These are phyloP conservation scores for Oostethus manadensis DNA, from an alignment of 2,113 vertebrate species.

Conservation along the genomic window DNA sequence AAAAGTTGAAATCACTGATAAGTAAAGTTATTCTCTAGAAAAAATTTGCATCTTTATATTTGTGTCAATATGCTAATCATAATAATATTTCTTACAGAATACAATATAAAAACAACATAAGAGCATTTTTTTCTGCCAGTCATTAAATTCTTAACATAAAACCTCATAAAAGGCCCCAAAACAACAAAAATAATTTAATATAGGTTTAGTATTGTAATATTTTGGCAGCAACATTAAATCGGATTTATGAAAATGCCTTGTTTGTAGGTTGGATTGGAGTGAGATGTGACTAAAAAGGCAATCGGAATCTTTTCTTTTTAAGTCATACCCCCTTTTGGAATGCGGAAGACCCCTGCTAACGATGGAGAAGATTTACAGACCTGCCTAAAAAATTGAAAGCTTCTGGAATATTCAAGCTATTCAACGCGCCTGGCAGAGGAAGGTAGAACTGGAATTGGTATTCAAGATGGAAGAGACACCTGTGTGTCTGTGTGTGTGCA, in stretches of 20 bases:
- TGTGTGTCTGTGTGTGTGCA: slow-evolving; percentile 22
- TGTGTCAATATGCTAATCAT: no score
- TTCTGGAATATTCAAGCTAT: slow-evolving; percentile 61
- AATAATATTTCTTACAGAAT: no score
- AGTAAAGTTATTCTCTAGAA: no score
- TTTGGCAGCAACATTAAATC: slow-evolving; percentile 52
- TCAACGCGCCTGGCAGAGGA: slow-evolving; percentile 19
- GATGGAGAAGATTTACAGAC: slow-evolving; percentile 52
- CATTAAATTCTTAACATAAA: no score
- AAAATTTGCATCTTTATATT: no score
- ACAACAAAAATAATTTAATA: no score
- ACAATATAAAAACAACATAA: no score
- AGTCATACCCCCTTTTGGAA: slow-evolving; percentile 49
- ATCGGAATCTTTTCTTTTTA: slow-evolving; percentile 57
- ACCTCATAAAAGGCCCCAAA: no score
- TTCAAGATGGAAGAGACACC: slow-evolving; percentile 22
- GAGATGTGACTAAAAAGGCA: slow-evolving; percentile 40
- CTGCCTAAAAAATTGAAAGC: slow-evolving; percentile 67
- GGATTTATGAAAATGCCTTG: slow-evolving; percentile 42
- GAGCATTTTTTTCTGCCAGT: no score
- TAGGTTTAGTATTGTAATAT: no score
- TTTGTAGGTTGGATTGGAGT: slow-evolving; percentile 32
- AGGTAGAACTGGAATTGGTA: slow-evolving; percentile 42
- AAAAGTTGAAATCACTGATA: no score
- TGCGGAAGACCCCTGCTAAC: slow-evolving; percentile 58